phyloP scores from a whole-genome alignment of 2,888 invertebrate species.

The Trachelus tabidus region DNA sequence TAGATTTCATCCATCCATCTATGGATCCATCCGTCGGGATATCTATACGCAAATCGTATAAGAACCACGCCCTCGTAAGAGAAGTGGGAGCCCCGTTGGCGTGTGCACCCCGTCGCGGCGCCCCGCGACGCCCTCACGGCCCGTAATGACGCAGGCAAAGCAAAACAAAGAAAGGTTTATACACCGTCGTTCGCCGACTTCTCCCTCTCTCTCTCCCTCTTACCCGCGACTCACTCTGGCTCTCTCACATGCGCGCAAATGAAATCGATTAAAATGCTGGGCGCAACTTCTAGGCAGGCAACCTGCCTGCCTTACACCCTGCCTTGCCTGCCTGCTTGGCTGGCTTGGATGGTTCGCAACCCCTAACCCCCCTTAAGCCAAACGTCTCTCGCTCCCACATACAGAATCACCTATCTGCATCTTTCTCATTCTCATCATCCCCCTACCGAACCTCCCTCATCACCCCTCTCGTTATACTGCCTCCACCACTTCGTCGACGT shows the following conservation, averaged over 20 bases:
- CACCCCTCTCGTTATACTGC: slow-evolving; percentile 26
- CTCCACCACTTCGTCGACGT: slow-evolving; percentile 30
- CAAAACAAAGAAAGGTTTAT: slow-evolving; percentile 70
- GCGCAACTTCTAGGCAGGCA: slow-evolving; percentile 72
- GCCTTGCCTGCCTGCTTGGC: slow-evolving; percentile 17
- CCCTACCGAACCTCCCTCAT: slow-evolving; percentile 32
- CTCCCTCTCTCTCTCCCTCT: slow-evolving; percentile 33
- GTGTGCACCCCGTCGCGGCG: slow-evolving; percentile 33
- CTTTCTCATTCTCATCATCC: slow-evolving; percentile 27
- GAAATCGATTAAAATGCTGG: slow-evolving; percentile 78
- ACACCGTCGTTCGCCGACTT: slow-evolving; percentile 64
- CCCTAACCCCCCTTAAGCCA: slow-evolving; percentile 14
- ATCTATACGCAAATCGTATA: slow-evolving; percentile 41
- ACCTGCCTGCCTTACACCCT: slow-evolving; percentile 28
- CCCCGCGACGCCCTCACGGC: slow-evolving; percentile 47
- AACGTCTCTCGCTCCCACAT: slow-evolving; percentile 1
- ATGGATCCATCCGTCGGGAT: neutral
- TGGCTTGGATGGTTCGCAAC: neutral
- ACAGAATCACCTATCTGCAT: slow-evolving; percentile 24
- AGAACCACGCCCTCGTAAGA: slow-evolving; percentile 63
- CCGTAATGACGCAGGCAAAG: slow-evolving; percentile 70
- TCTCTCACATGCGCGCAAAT: slow-evolving; percentile 76
- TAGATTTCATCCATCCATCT: neutral
- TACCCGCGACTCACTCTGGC: slow-evolving; percentile 41
- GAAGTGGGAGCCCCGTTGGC: neutral